Evolutionary conservation across 2,797 vertebrate species (phyloP).

Genomic region (Urophycis tenuis): DNA sequence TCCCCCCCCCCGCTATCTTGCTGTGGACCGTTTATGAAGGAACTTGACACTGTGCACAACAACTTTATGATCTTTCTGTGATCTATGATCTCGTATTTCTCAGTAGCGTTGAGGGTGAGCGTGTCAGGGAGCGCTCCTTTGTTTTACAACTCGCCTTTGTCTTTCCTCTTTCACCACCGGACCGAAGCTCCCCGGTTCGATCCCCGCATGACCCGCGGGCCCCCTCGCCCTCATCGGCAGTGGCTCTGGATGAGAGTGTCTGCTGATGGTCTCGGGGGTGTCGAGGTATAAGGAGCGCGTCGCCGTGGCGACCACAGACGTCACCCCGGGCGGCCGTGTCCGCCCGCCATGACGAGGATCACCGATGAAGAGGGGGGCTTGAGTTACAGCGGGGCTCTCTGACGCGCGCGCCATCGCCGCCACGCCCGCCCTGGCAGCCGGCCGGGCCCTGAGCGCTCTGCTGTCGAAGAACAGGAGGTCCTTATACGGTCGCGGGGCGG

Average conservation of each 20-base stretch:
- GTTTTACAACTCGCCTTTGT: not conserved
- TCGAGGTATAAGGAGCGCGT: not conserved
- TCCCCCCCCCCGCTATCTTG: not conserved
- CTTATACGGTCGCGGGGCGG: not conserved
- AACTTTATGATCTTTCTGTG: not conserved
- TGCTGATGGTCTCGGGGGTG: not conserved
- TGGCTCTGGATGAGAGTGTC: not conserved
- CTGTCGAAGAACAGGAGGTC: conserved; percentile 2
- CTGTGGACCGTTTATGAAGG: not conserved
- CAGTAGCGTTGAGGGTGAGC: too few species aligned
- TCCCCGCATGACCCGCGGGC: not conserved
- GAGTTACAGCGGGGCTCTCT: not conserved
- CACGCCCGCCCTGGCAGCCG: not conserved
- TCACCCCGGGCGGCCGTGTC: not conserved
- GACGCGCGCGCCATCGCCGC: not conserved
- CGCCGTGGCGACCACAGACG: not conserved
- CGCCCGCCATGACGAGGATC: not conserved
- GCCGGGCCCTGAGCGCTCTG: not conserved
- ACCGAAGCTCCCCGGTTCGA: not conserved
- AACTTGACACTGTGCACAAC: not conserved
- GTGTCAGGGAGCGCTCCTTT: not conserved
- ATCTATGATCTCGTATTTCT: not conserved
- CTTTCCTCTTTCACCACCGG: not conserved
- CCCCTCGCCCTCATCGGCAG: not conserved
- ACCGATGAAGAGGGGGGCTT: not conserved